These are phyloP conservation scores for Urocolius indicus DNA, from an alignment of 2,113 vertebrate genomes.

Conservation along the genomic window DNA sequence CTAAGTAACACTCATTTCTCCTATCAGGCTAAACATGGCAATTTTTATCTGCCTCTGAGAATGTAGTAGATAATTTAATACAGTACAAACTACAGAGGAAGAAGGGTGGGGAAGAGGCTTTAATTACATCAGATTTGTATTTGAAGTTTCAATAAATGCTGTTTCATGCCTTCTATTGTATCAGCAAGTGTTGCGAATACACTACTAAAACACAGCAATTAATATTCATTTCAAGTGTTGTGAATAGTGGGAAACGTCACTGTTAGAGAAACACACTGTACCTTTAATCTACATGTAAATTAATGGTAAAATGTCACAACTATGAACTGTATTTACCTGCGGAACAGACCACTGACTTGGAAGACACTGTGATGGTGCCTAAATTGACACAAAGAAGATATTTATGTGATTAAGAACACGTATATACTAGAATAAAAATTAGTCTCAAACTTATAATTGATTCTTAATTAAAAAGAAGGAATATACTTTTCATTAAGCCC, in stretches of 20 bases:
- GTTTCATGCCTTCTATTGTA: not conserved
- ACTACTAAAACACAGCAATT: not conserved
- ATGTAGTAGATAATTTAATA: not conserved
- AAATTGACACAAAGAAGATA: constrained; percentile 14
- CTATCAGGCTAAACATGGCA: not conserved
- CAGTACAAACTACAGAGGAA: not conserved
- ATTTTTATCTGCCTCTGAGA: not conserved
- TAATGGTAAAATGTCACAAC: not conserved
- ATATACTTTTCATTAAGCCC: not conserved
- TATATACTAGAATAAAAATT: not conserved
- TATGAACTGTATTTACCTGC: constrained; percentile 72
- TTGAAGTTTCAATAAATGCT: not conserved
- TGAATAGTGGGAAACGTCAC: not conserved
- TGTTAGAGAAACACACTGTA: not conserved
- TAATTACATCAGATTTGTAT: not conserved
- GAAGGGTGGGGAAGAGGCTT: not conserved
- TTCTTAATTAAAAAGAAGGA: not conserved
- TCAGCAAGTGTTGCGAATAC: not conserved
- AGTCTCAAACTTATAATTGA: not conserved
- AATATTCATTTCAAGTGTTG: not conserved
- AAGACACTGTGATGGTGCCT: constrained; percentile 78
- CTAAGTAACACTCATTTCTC: not conserved
- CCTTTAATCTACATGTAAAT: not conserved
- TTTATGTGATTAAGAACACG: not conserved
- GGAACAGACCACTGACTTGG: constrained; percentile 79